These are phyloP conservation scores for Ovis canadensis DNA, from an alignment of 2,113 vertebrate species.

Conservation along the genomic window DNA sequence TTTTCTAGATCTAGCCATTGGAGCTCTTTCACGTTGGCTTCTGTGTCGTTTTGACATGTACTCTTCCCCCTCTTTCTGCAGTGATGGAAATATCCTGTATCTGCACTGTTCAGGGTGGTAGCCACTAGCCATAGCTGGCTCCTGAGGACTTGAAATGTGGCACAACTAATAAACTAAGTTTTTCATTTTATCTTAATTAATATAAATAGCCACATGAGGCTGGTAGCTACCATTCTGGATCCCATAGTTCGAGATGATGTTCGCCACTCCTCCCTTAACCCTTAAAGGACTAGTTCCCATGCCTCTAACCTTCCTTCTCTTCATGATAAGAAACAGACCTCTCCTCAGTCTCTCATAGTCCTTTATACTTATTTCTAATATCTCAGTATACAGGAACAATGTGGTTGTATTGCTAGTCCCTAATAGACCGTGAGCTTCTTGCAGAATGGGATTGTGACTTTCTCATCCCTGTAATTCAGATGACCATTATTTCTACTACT, in stretches of 20 bases:
- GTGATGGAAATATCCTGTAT: neutral
- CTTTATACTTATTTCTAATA: neutral
- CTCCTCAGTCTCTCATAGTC: too few species aligned
- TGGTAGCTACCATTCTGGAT: neutral
- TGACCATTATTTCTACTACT: neutral
- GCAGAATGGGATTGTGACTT: neutral
- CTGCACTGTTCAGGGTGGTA: neutral
- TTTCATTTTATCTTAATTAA: neutral
- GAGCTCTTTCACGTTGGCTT: neutral
- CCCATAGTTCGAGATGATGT: neutral
- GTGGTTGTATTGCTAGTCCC: neutral
- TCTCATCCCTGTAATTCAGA: neutral
- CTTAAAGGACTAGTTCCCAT: neutral
- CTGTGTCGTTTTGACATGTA: neutral
- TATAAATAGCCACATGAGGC: neutral
- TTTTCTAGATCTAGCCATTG: neutral
- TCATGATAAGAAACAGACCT: neutral
- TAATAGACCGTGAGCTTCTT: neutral
- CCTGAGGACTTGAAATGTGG: neutral
- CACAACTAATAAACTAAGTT: neutral
- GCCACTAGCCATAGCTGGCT: neutral
- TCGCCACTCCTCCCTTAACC: neutral
- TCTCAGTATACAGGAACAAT: neutral
- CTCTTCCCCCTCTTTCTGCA: neutral
- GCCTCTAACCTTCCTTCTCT: neutral